Evolutionary conservation across 2,888 invertebrate species (phyloP), one percentile per base, ranked within the genome.

Genomic region (Lasioglossum lativentre): DNA sequence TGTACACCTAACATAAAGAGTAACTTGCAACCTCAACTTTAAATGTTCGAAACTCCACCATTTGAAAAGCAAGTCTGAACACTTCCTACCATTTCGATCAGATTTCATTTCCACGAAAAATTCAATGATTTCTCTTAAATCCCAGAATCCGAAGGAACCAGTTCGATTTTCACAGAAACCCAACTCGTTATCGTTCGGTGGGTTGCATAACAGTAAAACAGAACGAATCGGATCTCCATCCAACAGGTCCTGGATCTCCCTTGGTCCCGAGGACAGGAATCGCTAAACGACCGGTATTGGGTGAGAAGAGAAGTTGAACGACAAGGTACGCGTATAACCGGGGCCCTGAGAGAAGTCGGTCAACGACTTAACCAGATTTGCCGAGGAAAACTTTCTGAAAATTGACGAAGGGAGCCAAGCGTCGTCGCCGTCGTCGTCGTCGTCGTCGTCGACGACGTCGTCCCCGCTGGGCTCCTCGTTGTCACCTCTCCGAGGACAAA

Each of bases 301-400:
- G 45, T 8, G 56, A 72, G 30, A 82, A 83, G 75, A 52, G 52
- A 23, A 52, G 23, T 52, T 23, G 52, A 71, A n/a, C 45, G 34
- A 34, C 73, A 38, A 27, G 74, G 30, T 74, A 63, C 42, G 56
- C 30, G 75, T 42, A 75, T 71, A 74, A 71, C 63, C 40, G 27
- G 38, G 59, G 40, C 70, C 42, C 27, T 3, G 34, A 34, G 38
- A 59, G 59, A 85, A 85, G 75, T 85, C 79, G 85, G 85, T 85
- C 85, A 80, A 85, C 80, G 85, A 77, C 47, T 79, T 85, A 85
- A 85, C 76, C 85, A 76, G 85, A 85, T 85, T 85, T 19, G 47
- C 66, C 30, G 38, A 68, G 59, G 77, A 40, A 80, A 85, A 85
- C 59, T 85, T 85, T 80, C 52, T 38, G 86, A 85, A 85, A 85